phyloP scores from a whole-genome alignment of 1,140 invertebrate species.

The Drusus annulatus region DNA sequence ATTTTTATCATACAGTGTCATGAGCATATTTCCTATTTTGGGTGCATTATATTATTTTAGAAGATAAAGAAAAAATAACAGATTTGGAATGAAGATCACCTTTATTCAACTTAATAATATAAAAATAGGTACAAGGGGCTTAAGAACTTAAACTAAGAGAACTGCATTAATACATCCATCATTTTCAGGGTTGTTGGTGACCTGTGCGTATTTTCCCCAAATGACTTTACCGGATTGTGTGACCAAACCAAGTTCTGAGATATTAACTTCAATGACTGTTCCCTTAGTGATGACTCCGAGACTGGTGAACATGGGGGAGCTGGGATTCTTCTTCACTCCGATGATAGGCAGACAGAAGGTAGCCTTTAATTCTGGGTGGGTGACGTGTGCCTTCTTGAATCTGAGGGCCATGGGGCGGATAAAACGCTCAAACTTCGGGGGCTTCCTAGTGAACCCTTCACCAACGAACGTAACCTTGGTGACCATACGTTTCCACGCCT shows the following conservation, averaged over 20 bases:
- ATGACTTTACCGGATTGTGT: slow-evolving; percentile 99
- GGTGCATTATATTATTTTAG: slow-evolving; percentile 9
- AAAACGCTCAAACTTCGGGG: slow-evolving; percentile 99
- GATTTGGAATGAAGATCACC: slow-evolving; percentile 16
- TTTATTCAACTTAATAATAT: slow-evolving; percentile 48
- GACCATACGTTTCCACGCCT: slow-evolving; percentile 99
- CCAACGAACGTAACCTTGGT: slow-evolving; percentile 99
- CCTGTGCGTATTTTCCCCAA: slow-evolving; percentile 99
- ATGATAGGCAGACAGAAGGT: slow-evolving; percentile 99
- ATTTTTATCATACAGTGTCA: too few species aligned
- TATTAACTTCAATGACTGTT: slow-evolving; percentile 97
- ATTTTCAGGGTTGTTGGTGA: slow-evolving; percentile 99
- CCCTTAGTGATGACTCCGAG: slow-evolving; percentile 99
- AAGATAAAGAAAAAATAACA: neutral
- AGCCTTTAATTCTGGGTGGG: slow-evolving; percentile 98
- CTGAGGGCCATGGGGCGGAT: slow-evolving; percentile 98
- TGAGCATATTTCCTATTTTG: too few species aligned
- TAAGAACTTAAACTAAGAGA: slow-evolving; percentile 86
- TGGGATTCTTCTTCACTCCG: slow-evolving; percentile 99
- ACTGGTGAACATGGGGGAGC: slow-evolving; percentile 96
- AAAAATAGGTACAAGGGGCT: slow-evolving; percentile 4
- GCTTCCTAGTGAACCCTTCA: slow-evolving; percentile 98
- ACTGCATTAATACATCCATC: slow-evolving; percentile 99
- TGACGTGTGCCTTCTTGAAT: slow-evolving; percentile 98
- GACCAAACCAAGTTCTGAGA: slow-evolving; percentile 98